Percentiles rank a stretch among this genome's conserved stretches.
These are phyloP conservation scores for Manis crassicaudata DNA, from an alignment of 2,797 vertebrate species.

Conservation along the genomic window DNA sequence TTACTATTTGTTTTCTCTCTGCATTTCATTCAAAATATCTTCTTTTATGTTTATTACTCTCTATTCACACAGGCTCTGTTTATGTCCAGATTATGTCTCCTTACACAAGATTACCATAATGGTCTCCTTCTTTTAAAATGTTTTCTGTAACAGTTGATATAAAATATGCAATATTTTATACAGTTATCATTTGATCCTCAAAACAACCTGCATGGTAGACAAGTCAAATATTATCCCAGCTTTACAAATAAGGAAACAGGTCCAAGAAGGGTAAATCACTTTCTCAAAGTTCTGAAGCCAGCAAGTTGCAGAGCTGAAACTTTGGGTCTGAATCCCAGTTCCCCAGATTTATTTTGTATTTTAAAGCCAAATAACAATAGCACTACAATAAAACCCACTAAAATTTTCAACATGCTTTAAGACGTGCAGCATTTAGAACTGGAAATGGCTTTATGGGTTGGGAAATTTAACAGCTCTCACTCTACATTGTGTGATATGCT, in stretches of 20 bases:
- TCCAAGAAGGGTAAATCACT: background rate
- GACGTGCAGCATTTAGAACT: background rate
- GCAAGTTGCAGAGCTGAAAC: background rate
- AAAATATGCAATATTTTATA: background rate
- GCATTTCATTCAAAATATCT: background rate
- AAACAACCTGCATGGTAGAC: background rate
- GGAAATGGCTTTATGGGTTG: background rate
- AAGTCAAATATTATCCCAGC: background rate
- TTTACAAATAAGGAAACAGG: background rate
- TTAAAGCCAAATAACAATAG: background rate
- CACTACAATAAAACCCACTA: background rate
- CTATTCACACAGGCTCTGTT: background rate
- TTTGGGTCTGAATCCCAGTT: background rate
- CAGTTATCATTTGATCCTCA: background rate
- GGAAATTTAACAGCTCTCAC: background rate
- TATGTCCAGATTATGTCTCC: background rate
- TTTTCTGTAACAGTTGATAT: background rate
- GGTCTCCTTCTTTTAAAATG: background rate
- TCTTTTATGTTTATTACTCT: background rate
- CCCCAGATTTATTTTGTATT: background rate
- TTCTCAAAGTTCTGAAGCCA: background rate
- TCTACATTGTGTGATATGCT: rapidly evolving
- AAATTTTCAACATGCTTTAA: background rate
- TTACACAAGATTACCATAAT: background rate
- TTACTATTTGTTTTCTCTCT: background rate